Evolutionary conservation across 1,140 invertebrate genomes (phyloP).

Genomic region (Drosophila kepulauana): DNA sequence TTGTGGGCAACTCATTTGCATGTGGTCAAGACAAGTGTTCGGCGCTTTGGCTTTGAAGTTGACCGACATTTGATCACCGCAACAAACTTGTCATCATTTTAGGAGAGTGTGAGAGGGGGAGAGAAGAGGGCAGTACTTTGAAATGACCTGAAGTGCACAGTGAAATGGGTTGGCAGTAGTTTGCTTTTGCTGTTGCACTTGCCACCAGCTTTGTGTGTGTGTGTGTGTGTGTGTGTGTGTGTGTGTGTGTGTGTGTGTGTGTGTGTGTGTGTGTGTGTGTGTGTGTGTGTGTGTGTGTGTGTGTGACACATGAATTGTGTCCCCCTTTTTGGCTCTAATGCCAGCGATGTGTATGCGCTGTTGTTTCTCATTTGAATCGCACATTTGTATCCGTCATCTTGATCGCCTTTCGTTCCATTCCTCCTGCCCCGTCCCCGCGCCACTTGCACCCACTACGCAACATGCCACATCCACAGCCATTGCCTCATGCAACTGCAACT

Average conservation of each 20-base stretch:
- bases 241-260: conserved; percentile 1
- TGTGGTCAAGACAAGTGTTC: conserved; percentile 61
- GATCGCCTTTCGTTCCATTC: conserved; percentile 20
- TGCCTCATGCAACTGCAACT: conserved; percentile 16
- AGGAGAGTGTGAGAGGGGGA: background rate
- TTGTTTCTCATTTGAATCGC: conserved; percentile 74
- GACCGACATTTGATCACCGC: conserved; percentile 39
- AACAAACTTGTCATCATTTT: conserved; percentile 57
- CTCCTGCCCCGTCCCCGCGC: background rate
- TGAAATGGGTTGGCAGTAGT: conserved; percentile 18
- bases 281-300: too few species aligned
- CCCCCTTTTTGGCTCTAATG: background rate
- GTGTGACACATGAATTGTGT: conserved; percentile 20
- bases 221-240: background rate
- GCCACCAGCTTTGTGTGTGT: conserved; percentile 29
- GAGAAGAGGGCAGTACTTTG: background rate
- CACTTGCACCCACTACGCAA: conserved; percentile 16
- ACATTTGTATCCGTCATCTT: conserved; percentile 78
- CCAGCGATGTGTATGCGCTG: conserved; percentile 20
- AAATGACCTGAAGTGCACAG: conserved; percentile 1
- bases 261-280: conserved; percentile 11
- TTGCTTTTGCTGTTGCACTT: conserved; percentile 11
- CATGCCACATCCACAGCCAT: conserved; percentile 19
- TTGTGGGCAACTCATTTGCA: conserved; percentile 59
- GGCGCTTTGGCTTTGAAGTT: conserved; percentile 61